Base-by-base conservation (phyloP, 2,113 vertebrate genomes). In the Phalacrocorax aristotelis region DNA sequence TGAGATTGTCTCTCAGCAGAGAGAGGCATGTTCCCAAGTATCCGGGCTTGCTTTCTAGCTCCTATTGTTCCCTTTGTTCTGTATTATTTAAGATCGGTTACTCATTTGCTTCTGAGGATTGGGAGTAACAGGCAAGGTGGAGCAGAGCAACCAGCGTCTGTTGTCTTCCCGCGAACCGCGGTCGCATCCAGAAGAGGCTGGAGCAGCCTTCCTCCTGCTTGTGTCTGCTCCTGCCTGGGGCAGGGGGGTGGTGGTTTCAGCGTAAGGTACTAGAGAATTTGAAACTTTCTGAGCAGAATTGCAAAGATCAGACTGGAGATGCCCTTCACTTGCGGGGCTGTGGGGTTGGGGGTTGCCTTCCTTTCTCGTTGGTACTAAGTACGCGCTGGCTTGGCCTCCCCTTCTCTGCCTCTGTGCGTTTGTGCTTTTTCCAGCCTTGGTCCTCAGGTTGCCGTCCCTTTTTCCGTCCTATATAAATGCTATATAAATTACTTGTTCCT, bases 61-160 rank as follows among this genome's bases (percentile, higher is more conserved):
- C 79, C 87, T 66, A 29, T 97, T 97, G 83, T 97, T 97, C 85
- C 79, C 93, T 97, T 96, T 97, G 93, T 90, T 96, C 93, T 93
- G 74, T 89, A 60, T 95, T 94, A 90, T 82, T 97, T 95, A 82
- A 93, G 90, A 95, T 94, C 70, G 44, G 93, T 95, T 93, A 80
- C 49, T 95, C 83, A 58, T 95, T 96, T 95, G 93, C 93, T 87
- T 87, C 74, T 58, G 87, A 92, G 77, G 64, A 76, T 60, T 87
- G 83, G 79, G 92, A 88, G 36, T 78, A 86, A 57, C 32, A 83
- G 80, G 46, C 77, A 86, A 97, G 86, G 84, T 91, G 46, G 84
- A 94, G 49, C 71, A 17, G 40, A 86, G 78, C 72, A 54, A 78
- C 55, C 65, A 26, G 69, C 11, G 0, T 82, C 80, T 90, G 2